A percentile compares a stretch with the other conserved stretches of the same genome.
Conservation (phyloP, 1,140 invertebrate species). For the Bombus impatiens region DNA sequence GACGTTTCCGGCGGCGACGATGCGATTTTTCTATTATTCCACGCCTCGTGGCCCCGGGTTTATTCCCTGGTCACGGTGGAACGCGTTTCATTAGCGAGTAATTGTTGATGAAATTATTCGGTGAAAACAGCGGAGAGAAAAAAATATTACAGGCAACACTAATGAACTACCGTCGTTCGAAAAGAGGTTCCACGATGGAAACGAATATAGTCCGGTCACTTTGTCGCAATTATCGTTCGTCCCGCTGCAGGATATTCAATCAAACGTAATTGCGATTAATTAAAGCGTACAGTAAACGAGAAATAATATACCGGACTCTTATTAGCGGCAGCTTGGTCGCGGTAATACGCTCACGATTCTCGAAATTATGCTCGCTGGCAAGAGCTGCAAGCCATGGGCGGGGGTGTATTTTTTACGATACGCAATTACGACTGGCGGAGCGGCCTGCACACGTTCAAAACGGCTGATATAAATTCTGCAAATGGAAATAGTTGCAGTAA, state of each 20-base stretch:
- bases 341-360: not conserved
- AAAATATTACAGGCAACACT: not conserved
- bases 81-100: constrained; percentile 37
- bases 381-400: too few species aligned
- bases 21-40: constrained; percentile 14
- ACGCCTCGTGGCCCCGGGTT: not conserved
- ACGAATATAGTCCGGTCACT: not conserved
- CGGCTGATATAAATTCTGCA: constrained; percentile 60
- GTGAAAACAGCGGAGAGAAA: not conserved
- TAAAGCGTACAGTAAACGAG: constrained; percentile 23
- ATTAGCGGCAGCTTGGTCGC: not conserved
- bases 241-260: constrained; percentile 41
- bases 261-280: constrained; percentile 44
- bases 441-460: not conserved
- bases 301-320: constrained; percentile 30
- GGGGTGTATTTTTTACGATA: constrained; percentile 47
- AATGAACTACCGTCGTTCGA: not conserved
- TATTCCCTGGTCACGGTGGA: not conserved
- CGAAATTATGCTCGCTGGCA: constrained; percentile 4
- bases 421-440: constrained; percentile 47
- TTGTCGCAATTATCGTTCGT: constrained; percentile 32
- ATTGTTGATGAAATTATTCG: constrained; percentile 26
- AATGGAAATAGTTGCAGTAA: constrained; percentile 67
- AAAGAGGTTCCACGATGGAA: not conserved
- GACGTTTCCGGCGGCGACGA: constrained; percentile 6